A percentile compares a stretch with the other conserved stretches of the same genome.
These are phyloP conservation scores for Tubulanus polymorphus DNA, from an alignment of 2,888 invertebrate species.

Conservation along the genomic window DNA sequence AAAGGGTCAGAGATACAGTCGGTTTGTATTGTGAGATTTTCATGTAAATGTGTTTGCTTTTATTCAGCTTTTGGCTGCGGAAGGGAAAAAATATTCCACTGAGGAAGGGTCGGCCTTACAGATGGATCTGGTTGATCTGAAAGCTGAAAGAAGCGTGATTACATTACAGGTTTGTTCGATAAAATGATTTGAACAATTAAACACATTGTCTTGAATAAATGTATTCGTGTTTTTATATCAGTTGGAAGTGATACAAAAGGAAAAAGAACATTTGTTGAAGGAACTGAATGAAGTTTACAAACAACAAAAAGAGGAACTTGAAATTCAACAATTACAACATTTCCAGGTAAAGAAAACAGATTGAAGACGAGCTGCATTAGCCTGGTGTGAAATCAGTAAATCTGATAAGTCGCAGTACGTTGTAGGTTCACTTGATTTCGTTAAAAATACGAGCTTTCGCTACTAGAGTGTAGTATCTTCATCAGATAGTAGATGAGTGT, in stretches of 20 bases:
- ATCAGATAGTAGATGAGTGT: no score
- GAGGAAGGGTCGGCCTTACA: conserved; percentile 39
- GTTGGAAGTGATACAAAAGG: conserved; percentile 39
- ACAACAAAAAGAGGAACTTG: conserved; percentile 42
- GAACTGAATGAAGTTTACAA: conserved; percentile 38
- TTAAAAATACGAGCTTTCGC: no score
- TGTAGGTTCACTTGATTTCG: no score
- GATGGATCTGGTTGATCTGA: conserved; percentile 36
- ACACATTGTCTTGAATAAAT: background rate
- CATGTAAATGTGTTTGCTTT: background rate
- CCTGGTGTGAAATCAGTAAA: no score
- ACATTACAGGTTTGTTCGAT: conserved; percentile 35
- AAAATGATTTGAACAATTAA: background rate
- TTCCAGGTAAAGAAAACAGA: conserved; percentile 34
- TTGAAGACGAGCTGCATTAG: no score
- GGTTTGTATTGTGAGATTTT: background rate
- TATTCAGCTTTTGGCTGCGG: conserved; percentile 27
- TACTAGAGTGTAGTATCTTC: no score
- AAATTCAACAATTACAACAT: conserved; percentile 46
- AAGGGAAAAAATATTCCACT: conserved; percentile 35
- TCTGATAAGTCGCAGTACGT: no score
- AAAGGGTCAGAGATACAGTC: background rate
- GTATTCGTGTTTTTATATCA: conserved; percentile 15
- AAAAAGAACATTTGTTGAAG: conserved; percentile 33
- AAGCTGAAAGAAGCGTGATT: conserved; percentile 38